These are phyloP conservation scores for Drosophila subobscura DNA, from an alignment of 1,140 invertebrate genomes.

Conservation along the genomic window DNA sequence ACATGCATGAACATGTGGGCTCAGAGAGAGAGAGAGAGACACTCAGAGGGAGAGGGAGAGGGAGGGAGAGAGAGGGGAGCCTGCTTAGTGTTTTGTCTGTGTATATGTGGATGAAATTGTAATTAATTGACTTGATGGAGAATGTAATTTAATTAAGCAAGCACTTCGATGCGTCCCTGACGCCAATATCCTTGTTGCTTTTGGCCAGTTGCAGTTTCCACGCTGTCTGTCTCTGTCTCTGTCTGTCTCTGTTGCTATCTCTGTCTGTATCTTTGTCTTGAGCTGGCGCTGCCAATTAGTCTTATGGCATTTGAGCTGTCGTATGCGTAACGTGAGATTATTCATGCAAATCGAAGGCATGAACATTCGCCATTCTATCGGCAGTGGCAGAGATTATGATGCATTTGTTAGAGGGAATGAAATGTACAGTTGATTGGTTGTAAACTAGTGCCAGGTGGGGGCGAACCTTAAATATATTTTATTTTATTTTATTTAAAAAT, in stretches of 20 bases:
- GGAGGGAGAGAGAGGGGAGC: too few species aligned
- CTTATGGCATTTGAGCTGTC: conserved; percentile 57
- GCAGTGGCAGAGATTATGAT: conserved; percentile 31
- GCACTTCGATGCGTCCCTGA: conserved; percentile 72
- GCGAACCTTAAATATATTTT: too few species aligned
- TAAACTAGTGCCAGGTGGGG: too few species aligned
- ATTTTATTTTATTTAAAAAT: too few species aligned
- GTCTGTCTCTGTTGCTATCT: not conserved
- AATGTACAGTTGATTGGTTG: too few species aligned
- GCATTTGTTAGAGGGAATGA: not conserved
- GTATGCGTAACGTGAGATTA: conserved; percentile 65
- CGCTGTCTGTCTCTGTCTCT: conserved; percentile 1
- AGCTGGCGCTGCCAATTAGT: conserved; percentile 64
- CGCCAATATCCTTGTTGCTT: conserved; percentile 48
- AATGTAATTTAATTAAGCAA: conserved; percentile 83
- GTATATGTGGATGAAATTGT: conserved; percentile 69
- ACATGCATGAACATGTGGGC: conserved; percentile 72
- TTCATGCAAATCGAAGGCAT: conserved; percentile 59
- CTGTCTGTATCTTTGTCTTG: conserved; percentile 17
- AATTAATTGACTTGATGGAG: conserved; percentile 83
- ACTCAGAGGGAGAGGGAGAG: conserved; percentile 24
- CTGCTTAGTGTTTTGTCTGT: conserved; percentile 34
- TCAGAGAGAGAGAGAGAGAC: conserved; percentile 39
- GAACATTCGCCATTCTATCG: conserved; percentile 34
- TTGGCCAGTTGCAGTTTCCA: conserved; percentile 27